phyloP scores from a whole-genome alignment of 1,140 invertebrate species.

The Gryllus bimaculatus region DNA sequence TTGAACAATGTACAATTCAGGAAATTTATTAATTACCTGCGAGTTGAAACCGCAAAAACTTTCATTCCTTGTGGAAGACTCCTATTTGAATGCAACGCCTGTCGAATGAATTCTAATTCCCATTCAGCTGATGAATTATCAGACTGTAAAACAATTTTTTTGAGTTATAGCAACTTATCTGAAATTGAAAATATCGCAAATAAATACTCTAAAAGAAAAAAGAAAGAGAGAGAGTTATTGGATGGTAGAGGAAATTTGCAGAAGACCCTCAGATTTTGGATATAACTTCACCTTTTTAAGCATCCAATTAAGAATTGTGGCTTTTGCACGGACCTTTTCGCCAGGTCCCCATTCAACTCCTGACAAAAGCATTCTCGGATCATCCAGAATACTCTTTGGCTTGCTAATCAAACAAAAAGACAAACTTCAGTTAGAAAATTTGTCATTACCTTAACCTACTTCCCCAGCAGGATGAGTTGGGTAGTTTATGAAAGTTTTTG shows the following conservation, averaged over 20 bases:
- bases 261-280: not conserved
- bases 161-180: not conserved
- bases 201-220: not conserved
- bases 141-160: constrained; percentile 23
- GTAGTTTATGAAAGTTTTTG: too few species aligned
- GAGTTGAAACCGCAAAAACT: constrained; percentile 33
- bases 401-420: constrained; percentile 11
- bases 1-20: too few species aligned
- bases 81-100: constrained; percentile 29
- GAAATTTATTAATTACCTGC: too few species aligned
- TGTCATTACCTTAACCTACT: too few species aligned
- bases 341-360: constrained; percentile 29
- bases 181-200: not conserved
- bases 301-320: constrained; percentile 37
- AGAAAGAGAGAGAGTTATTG: not conserved
- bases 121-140: constrained; percentile 29
- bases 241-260: not conserved
- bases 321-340: constrained; percentile 31
- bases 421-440: too few species aligned
- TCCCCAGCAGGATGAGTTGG: too few species aligned
- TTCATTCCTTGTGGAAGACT: constrained; percentile 33
- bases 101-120: constrained; percentile 36
- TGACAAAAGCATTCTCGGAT: constrained; percentile 31
- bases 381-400: constrained; percentile 29
- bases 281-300: constrained; percentile 28